Evolutionary conservation across 2,888 invertebrate genomes (phyloP).

Genomic region (Heliconius aoede): DNA sequence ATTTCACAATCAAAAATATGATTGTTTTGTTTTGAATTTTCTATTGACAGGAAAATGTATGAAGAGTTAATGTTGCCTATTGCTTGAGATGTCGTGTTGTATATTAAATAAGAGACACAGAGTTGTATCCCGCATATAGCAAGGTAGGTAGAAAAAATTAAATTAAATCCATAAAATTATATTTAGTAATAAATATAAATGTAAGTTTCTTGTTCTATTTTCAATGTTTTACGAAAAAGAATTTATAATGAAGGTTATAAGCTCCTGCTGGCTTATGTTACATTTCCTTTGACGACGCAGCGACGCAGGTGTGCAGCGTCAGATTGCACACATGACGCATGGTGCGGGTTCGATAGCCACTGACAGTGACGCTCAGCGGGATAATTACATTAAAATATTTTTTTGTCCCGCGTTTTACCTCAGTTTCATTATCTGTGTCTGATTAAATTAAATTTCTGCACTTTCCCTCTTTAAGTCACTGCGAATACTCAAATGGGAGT

Average conservation of each 20-base stretch:
- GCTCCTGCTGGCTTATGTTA: not conserved
- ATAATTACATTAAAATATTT: no score
- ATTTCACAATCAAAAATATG: conserved; percentile 35
- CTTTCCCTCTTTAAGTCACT: no score
- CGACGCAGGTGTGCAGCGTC: not conserved
- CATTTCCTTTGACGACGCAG: not conserved
- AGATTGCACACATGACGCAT: not conserved
- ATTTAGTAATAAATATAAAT: not conserved
- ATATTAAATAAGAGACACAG: no score
- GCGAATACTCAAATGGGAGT: no score
- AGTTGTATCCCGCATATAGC: no score
- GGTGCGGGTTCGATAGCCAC: not conserved
- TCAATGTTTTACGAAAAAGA: not conserved
- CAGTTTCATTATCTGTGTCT: not conserved
- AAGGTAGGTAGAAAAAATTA: no score
- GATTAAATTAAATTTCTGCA: no score
- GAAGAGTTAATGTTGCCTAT: not conserved
- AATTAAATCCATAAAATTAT: not conserved
- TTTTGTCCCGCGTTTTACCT: not conserved
- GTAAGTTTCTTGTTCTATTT: not conserved
- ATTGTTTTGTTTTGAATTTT: conserved; percentile 14
- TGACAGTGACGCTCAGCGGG: no score
- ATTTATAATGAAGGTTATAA: conserved; percentile 16
- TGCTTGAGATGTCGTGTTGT: no score
- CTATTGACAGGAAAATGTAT: conserved; percentile 19